phyloP scores from a whole-genome alignment of 2,888 invertebrate species.

The Stenodera caucasica region DNA sequence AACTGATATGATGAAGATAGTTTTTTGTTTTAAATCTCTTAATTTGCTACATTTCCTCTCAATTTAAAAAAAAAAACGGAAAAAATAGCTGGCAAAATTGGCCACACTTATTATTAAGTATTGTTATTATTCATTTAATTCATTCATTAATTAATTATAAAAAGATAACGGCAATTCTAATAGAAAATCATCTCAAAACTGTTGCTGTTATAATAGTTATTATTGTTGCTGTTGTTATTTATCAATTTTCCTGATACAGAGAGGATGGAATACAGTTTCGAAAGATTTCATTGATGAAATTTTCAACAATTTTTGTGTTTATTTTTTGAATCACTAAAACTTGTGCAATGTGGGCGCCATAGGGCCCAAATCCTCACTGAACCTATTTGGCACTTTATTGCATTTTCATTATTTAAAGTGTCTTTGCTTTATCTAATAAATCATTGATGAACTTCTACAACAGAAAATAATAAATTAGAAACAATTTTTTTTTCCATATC shows the following conservation, averaged over 20 bases:
- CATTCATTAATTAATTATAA: conserved; percentile 15
- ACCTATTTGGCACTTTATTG: conserved; percentile 53
- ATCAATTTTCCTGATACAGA: conserved; percentile 21
- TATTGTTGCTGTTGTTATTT: conserved; percentile 3
- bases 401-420: conserved; percentile 64
- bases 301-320: conserved; percentile 18
- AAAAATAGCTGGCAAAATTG: conserved; percentile 35
- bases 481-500: conserved; percentile 13
- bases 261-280: conserved; percentile 36
- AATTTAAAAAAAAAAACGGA: conserved; percentile 1
- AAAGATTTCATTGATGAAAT: conserved; percentile 32
- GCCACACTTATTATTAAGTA: conserved; percentile 28
- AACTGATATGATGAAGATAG: conserved; percentile 14
- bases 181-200: conserved; percentile 22
- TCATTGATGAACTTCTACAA: conserved; percentile 89
- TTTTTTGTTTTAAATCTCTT: background rate
- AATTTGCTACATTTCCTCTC: conserved; percentile 3
- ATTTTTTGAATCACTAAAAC: conserved; percentile 42
- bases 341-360: conserved; percentile 47
- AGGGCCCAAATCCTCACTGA: conserved; percentile 42
- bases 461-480: conserved; percentile 26
- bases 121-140: conserved; percentile 21
- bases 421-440: conserved; percentile 85
- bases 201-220: conserved; percentile 12
- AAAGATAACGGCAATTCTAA: background rate